phyloP scores from a whole-genome alignment of 2,888 invertebrate genomes.

The Leptura quadrifasciata region DNA sequence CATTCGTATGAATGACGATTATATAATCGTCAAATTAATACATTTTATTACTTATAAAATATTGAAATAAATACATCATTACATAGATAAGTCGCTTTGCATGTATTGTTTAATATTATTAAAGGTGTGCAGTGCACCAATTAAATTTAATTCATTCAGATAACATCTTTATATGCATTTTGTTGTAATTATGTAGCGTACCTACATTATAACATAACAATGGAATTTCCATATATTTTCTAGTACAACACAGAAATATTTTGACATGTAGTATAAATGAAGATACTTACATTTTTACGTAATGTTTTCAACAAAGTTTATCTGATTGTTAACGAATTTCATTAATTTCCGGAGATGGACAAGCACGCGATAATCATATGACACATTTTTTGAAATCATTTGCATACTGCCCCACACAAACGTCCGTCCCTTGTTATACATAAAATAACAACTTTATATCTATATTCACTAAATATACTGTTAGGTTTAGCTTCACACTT shows the following conservation, averaged over 20 bases:
- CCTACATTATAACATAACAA: slow-evolving; percentile 25
- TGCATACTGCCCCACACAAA: slow-evolving; percentile 34
- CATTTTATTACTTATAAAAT: not conserved
- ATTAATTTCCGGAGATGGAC: slow-evolving; percentile 44
- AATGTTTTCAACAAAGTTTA: slow-evolving; percentile 61
- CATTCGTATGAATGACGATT: too few relatives aligned
- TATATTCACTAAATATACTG: slow-evolving; percentile 37
- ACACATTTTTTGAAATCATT: slow-evolving; percentile 40
- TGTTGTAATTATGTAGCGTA: slow-evolving; percentile 25
- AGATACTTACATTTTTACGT: slow-evolving; percentile 56
- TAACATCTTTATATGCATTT: slow-evolving; percentile 30
- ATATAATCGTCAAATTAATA: too few relatives aligned
- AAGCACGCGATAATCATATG: slow-evolving; percentile 42
- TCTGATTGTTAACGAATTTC: slow-evolving; percentile 56
- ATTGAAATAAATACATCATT: not conserved
- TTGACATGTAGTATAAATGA: slow-evolving; percentile 55
- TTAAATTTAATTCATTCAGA: slow-evolving; percentile 35
- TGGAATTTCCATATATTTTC: slow-evolving; percentile 39
- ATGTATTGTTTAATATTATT: slow-evolving; percentile 12
- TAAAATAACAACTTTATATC: slow-evolving; percentile 47
- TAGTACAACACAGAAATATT: slow-evolving; percentile 36
- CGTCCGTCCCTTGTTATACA: slow-evolving; percentile 34
- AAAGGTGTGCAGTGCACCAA: slow-evolving; percentile 35
- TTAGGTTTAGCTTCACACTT: slow-evolving; percentile 35
- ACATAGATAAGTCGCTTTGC: slow-evolving; percentile 10